Evolutionary conservation across 1,140 invertebrate species (phyloP).

Genomic region (Ceratina australensis): DNA sequence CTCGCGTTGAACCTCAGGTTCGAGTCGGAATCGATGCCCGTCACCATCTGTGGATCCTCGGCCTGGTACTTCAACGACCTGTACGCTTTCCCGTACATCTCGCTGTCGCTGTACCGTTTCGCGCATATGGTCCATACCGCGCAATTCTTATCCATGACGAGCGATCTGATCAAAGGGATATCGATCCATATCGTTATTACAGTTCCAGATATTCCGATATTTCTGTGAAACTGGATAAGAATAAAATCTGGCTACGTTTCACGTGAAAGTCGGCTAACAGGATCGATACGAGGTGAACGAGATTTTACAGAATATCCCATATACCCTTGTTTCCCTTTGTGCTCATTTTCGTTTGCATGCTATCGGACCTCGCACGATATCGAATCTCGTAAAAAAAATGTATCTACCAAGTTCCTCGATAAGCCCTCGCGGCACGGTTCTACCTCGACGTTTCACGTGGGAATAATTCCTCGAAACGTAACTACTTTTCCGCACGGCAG

Average conservation of each 20-base stretch:
- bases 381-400: background rate
- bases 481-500: background rate
- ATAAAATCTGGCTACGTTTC: background rate
- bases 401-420: constrained; percentile 5
- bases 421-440: background rate
- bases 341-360: background rate
- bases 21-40: background rate
- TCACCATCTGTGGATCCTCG: background rate
- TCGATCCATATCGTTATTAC: background rate
- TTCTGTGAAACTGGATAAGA: background rate
- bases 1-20: constrained; percentile 8
- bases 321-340: background rate
- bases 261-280: background rate
- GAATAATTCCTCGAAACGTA: background rate
- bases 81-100: constrained; percentile 31
- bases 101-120: constrained; percentile 45
- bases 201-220: background rate
- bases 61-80: background rate
- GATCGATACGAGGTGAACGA: constrained; percentile 14
- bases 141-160: background rate
- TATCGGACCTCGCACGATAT: no score
- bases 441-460: no score
- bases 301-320: constrained; percentile 30
- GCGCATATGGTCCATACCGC: constrained; percentile 15
- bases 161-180: constrained; percentile 24